Evolutionary conservation across 2,888 invertebrate species (phyloP).

Genomic region (Oligia latruncula): DNA sequence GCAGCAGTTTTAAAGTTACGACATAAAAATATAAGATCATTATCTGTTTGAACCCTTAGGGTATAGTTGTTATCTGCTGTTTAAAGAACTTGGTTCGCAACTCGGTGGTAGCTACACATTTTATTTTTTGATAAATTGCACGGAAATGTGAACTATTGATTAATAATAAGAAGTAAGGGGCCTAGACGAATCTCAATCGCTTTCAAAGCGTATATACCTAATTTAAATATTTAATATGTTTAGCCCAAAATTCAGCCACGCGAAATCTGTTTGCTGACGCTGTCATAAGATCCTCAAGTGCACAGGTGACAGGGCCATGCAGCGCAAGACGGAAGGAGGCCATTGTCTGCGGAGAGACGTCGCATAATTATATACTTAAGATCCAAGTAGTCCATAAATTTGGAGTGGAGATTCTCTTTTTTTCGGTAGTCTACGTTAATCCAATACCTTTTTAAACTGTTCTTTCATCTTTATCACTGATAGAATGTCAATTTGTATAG

Average conservation of each 20-base stretch:
- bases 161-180: background rate
- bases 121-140: background rate
- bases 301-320: background rate
- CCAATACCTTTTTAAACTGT: background rate
- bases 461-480: background rate
- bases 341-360: background rate
- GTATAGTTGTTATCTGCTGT: slow-evolving; percentile 42
- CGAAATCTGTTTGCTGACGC: background rate
- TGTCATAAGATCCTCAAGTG: background rate
- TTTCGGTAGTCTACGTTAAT: background rate
- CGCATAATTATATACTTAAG: background rate
- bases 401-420: background rate
- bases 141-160: background rate
- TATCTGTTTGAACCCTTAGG: slow-evolving; percentile 38
- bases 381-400: background rate
- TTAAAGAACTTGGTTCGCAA: background rate
- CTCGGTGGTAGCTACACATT: background rate
- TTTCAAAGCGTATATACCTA: background rate
- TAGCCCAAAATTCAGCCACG: background rate
- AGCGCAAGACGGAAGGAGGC: too few relatives aligned
- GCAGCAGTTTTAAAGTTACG: slow-evolving; percentile 56
- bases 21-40: slow-evolving; percentile 48
- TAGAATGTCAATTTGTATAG: background rate
- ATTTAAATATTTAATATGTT: background rate
- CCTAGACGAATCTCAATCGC: background rate